phyloP scores from a whole-genome alignment of 2,888 invertebrate species.

The Drosophila neoperkinsi region DNA sequence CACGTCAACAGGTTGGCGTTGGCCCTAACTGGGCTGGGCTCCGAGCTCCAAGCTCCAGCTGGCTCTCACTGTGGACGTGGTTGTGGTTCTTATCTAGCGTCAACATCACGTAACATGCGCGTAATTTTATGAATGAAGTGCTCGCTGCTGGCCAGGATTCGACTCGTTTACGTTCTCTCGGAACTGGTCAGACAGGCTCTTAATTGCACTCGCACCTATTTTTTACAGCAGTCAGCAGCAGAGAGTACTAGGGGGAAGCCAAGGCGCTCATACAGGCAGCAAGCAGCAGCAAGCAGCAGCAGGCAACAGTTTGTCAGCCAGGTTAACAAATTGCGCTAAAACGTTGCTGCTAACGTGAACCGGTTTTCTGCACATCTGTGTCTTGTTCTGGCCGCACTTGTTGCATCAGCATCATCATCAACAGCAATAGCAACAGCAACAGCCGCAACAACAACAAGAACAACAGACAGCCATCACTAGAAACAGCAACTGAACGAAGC shows the following conservation, averaged over 20 bases:
- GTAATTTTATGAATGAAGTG: constrained; percentile 81
- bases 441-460: constrained; percentile 13
- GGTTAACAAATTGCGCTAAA: constrained; percentile 82
- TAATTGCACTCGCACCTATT: constrained; percentile 81
- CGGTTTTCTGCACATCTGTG: constrained; percentile 80
- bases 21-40: constrained; percentile 70
- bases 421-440: constrained; percentile 18
- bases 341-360: constrained; percentile 64
- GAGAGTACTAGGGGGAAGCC: neutral
- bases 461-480: constrained; percentile 20
- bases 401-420: constrained; percentile 67
- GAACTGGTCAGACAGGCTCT: constrained; percentile 69
- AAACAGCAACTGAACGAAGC: constrained; percentile 36
- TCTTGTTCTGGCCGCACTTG: constrained; percentile 76
- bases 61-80: constrained; percentile 8
- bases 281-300: constrained; percentile 47
- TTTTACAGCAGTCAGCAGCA: constrained; percentile 40
- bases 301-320: constrained; percentile 81
- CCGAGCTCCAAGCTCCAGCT: constrained; percentile 14
- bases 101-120: constrained; percentile 77
- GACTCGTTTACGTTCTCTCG: constrained; percentile 33
- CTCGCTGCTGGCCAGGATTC: constrained; percentile 75
- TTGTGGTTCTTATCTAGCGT: constrained; percentile 70
- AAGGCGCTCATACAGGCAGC: constrained; percentile 14
- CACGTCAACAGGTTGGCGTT: constrained; percentile 71